Conservation (phyloP, 2,797 vertebrate genomes). For the Martes flavigula region DNA sequence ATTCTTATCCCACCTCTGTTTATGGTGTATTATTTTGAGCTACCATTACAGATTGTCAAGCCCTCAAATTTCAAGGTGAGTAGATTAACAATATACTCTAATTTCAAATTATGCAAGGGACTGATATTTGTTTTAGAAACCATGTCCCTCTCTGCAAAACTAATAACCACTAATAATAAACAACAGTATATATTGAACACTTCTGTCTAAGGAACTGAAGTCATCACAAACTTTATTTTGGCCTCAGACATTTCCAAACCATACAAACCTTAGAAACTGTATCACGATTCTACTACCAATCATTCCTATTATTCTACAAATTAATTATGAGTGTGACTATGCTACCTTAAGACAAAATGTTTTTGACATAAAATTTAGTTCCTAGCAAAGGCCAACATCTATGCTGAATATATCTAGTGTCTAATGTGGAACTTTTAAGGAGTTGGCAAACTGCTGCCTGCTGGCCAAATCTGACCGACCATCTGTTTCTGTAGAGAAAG, state of each 20-base stretch:
- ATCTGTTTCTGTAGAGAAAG: background rate
- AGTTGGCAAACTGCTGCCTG: background rate
- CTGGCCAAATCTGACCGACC: background rate
- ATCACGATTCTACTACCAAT: background rate
- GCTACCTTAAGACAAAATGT: background rate
- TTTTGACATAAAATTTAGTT: background rate
- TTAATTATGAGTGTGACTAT: conserved; percentile 4
- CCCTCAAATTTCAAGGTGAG: background rate
- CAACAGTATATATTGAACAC: background rate
- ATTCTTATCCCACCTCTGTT: background rate
- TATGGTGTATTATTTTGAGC: background rate
- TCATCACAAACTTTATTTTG: background rate
- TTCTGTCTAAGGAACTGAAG: background rate
- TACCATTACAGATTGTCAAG: background rate
- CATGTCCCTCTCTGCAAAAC: background rate
- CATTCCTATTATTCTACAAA: conserved; percentile 29
- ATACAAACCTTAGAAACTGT: background rate
- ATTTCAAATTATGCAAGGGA: background rate
- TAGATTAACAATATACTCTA: background rate
- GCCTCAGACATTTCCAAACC: background rate
- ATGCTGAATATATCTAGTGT: background rate
- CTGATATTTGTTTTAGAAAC: background rate
- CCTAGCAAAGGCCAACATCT: background rate
- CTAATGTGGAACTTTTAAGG: background rate
- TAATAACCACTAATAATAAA: background rate